Percentiles rank a stretch among this genome's conserved stretches.
Conservation (phyloP, 2,113 vertebrate species). For the Chaenocephalus aceratus region DNA sequence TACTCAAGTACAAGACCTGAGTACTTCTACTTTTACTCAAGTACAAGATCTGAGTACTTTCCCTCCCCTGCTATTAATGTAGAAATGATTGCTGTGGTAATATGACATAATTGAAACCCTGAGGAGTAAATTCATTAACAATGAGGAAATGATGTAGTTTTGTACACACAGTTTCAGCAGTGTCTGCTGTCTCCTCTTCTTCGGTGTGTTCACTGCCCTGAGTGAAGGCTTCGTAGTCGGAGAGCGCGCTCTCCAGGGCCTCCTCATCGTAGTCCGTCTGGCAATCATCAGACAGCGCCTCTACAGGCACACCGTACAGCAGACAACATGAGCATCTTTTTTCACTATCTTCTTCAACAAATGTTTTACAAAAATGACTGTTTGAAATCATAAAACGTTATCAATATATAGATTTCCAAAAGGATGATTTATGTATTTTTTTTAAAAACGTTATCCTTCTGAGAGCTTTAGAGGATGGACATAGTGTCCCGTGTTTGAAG, state of each 20-base stretch:
- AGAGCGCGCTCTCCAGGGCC: constrained; percentile 77
- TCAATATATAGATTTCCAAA: not conserved
- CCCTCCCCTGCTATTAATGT: too few species aligned
- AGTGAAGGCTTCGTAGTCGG: constrained; percentile 78
- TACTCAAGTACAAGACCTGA: too few species aligned
- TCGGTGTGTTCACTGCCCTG: constrained; percentile 77
- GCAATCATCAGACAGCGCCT: constrained; percentile 90
- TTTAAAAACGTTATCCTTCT: too few species aligned
- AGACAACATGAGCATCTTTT: not conserved
- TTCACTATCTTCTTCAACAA: not conserved
- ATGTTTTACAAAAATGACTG: not conserved
- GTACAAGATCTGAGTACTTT: too few species aligned
- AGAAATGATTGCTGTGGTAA: too few species aligned
- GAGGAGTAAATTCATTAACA: too few species aligned
- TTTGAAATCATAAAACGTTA: not conserved
- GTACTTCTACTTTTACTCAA: too few species aligned
- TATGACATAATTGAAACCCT: too few species aligned
- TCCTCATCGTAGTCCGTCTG: constrained; percentile 94
- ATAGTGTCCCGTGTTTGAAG: too few species aligned
- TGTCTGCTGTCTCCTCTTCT: constrained; percentile 84
- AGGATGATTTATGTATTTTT: too few species aligned
- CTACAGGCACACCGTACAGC: constrained; percentile 66
- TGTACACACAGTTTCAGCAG: constrained; percentile 84
- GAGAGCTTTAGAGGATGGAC: too few species aligned
- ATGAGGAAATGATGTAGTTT: not conserved